A percentile compares a stretch with the other conserved stretches of the same genome.
Conservation (phyloP, 1,140 invertebrate species). For the Oreohelix idahoensis region DNA sequence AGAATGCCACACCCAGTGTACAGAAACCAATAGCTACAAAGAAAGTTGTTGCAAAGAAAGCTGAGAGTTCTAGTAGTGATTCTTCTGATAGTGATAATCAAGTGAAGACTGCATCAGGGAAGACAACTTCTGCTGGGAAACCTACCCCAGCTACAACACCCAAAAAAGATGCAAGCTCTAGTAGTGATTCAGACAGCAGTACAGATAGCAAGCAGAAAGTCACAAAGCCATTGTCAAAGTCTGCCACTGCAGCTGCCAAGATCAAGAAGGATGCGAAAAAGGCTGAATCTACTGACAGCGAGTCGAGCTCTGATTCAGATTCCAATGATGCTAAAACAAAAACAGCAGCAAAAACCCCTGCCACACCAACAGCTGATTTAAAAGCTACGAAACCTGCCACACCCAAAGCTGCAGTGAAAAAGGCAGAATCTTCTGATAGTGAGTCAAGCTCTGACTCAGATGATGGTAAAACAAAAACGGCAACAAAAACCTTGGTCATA, state of each 20-base stretch:
- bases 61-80: conserved; percentile 2
- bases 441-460: conserved; percentile 47
- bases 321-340: neutral
- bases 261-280: neutral
- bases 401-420: conserved; percentile 2
- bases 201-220: conserved; percentile 22
- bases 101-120: conserved; percentile 23
- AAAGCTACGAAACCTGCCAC: neutral
- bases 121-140: conserved; percentile 35
- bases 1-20: too few relatives aligned
- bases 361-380: neutral
- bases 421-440: conserved; percentile 36
- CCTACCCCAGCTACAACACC: conserved; percentile 19
- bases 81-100: conserved; percentile 19
- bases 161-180: conserved; percentile 34
- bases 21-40: neutral
- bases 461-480: conserved; percentile 32
- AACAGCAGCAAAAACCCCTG: neutral
- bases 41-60: conserved; percentile 34
- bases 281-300: neutral
- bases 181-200: conserved; percentile 33
- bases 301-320: neutral
- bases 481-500: neutral
- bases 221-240: neutral
- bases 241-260: conserved; percentile 22